Evolutionary conservation across 2,797 vertebrate species (phyloP).

Genomic region (Picus viridis): DNA sequence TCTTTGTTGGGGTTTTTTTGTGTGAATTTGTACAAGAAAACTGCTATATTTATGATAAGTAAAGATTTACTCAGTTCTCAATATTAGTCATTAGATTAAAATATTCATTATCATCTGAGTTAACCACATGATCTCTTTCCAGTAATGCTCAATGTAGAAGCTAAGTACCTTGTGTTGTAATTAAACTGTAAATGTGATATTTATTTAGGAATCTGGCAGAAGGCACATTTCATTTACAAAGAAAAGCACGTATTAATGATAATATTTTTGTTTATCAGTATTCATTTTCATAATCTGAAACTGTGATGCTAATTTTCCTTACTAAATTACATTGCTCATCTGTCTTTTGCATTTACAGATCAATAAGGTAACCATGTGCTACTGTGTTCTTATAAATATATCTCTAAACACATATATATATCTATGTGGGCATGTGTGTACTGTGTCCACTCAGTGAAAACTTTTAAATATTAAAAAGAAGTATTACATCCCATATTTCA

Average conservation of each 20-base stretch:
- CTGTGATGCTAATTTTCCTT: background rate
- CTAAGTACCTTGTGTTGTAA: background rate
- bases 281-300: conserved; percentile 42
- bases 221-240: background rate
- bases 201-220: background rate
- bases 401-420: background rate
- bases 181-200: background rate
- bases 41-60: background rate
- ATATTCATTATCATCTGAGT: conserved; percentile 1
- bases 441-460: conserved; percentile 77
- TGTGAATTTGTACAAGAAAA: background rate
- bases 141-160: background rate
- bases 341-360: conserved; percentile 67
- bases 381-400: conserved; percentile 66
- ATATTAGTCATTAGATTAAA: conserved; percentile 29
- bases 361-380: conserved; percentile 62
- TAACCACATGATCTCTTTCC: conserved; percentile 10
- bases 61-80: background rate
- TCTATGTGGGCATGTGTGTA: background rate
- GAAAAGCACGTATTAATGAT: background rate
- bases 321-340: conserved; percentile 17
- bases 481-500: conserved; percentile 85
- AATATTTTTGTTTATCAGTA: background rate
- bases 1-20: background rate
- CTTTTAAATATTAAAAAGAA: conserved; percentile 92